These are phyloP conservation scores for Anguilla japonica DNA, from an alignment of 2,113 vertebrate species.

Conservation along the genomic window DNA sequence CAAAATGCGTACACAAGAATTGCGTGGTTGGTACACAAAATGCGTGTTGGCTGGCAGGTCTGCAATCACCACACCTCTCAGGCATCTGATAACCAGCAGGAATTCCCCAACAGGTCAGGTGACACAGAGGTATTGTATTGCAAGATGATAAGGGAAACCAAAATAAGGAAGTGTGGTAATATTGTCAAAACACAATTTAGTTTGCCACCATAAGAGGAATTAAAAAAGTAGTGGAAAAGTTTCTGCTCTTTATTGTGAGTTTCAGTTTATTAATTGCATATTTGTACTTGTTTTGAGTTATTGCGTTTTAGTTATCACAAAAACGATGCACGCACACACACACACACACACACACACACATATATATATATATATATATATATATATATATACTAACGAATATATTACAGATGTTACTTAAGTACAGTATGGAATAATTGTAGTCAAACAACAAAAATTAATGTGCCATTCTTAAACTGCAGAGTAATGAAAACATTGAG, in stretches of 20 bases:
- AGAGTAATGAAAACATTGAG: no score
- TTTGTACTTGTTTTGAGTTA: not conserved
- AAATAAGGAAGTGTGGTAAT: conserved; percentile 24
- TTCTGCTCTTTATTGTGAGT: not conserved
- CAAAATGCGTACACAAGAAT: no score
- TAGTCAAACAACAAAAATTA: not conserved
- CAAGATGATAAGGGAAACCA: conserved; percentile 21
- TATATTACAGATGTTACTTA: no score
- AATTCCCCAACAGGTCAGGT: conserved; percentile 16
- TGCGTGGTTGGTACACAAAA: no score
- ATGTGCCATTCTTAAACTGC: not conserved
- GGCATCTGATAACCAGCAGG: not conserved
- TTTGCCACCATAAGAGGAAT: not conserved
- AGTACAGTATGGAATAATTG: no score
- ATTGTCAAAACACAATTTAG: conserved; percentile 4
- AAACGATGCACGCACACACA: no score
- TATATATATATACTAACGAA: no score
- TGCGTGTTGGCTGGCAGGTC: no score
- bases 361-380: no score
- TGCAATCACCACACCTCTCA: no score
- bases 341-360: no score
- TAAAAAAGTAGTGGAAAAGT: not conserved
- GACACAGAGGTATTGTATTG: conserved; percentile 13
- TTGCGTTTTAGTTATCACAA: no score
- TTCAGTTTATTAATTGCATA: not conserved